Base-by-base conservation (phyloP, 2,888 invertebrate species). In the Heliconius charithonia region DNA sequence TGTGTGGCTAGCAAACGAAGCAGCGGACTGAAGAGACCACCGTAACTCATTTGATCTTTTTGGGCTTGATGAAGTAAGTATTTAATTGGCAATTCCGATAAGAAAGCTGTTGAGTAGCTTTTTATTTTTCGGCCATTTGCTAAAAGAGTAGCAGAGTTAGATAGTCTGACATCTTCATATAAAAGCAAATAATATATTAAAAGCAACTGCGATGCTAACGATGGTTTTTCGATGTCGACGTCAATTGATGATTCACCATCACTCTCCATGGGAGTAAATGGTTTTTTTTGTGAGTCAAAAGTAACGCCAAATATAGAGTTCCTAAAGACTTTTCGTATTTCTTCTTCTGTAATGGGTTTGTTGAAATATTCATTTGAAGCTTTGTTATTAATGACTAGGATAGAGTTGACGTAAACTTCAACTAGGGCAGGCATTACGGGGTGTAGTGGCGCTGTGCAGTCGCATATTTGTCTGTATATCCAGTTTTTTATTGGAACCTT, bases 401-500 rank as follows among this genome's bases (percentile, higher is more conserved):
- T 97, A 3, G 99, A 99, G 90, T 97, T 98, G 0, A 99, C 98
- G 86, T 98, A 99, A 0, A 98, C 98, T 92, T 99, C 99, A 1
- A 99, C 97, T 45, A 99, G 94, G 3, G 98, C 97, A 0, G 99
- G 98, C 90, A 99, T 96, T 2, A 99, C 98, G 0, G 99, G 98
- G 93, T 99, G 99, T 71, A 99, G 91, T 0, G 99, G 99, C n/a
- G 97, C 96, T 1, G 97, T 96, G 83, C 98, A 97, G 83, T 97
- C 97, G 87, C 98, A 98, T 78, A 99, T 97, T 94, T 99, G 99
- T 83, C 97, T 96, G 87, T 98, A 99, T 83, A 99, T 99, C 99
- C 99, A 99, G 86, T 97, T 98, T 92, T 98, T 99, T 10, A 99
- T 99, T 0, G 98, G 98, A 1, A 99, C 99, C 91, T 98, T 98